A percentile compares a stretch with the other conserved stretches of the same genome.
Conservation (phyloP, 2,113 vertebrate species). For the Girardinichthys multiradiatus region DNA sequence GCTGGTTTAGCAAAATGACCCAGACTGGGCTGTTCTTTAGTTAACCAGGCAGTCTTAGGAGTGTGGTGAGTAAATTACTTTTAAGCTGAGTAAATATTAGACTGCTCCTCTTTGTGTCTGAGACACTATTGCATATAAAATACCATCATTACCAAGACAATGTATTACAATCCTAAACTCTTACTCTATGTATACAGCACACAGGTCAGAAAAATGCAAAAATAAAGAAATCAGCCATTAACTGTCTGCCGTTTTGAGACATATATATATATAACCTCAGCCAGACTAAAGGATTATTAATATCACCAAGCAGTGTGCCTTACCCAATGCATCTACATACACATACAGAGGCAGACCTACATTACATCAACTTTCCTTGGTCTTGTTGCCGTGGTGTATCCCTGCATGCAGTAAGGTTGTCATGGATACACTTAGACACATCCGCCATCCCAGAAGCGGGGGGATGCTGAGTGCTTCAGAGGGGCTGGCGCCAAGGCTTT, state of each 20-base stretch:
- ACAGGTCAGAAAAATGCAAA: conserved; percentile 10
- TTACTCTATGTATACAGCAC: not conserved
- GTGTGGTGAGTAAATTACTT: conserved; percentile 7
- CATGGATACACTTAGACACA: conserved; percentile 86
- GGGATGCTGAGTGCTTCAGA: conserved; percentile 74
- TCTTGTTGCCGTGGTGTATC: conserved; percentile 72
- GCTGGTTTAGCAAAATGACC: too few relatives aligned
- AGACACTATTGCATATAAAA: conserved; percentile 20
- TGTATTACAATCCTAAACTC: conserved; percentile 26
- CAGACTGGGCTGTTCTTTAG: not conserved
- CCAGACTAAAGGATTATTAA: conserved; percentile 64
- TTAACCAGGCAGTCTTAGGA: not conserved
- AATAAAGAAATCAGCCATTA: conserved; percentile 3
- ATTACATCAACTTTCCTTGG: conserved; percentile 51
- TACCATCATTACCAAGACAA: conserved; percentile 18
- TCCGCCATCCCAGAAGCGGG: conserved; percentile 81
- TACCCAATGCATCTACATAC: conserved; percentile 49
- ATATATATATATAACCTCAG: conserved; percentile 24
- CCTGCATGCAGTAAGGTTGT: conserved; percentile 81
- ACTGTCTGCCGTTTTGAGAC: too few relatives aligned
- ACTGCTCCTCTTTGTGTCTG: conserved; percentile 28
- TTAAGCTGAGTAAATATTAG: conserved; percentile 47
- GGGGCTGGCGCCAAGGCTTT: conserved; percentile 70
- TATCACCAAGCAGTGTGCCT: conserved; percentile 57
- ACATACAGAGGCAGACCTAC: conserved; percentile 27